Base-by-base conservation (phyloP, 2,888 invertebrate genomes). In the Drosophila borborema region DNA sequence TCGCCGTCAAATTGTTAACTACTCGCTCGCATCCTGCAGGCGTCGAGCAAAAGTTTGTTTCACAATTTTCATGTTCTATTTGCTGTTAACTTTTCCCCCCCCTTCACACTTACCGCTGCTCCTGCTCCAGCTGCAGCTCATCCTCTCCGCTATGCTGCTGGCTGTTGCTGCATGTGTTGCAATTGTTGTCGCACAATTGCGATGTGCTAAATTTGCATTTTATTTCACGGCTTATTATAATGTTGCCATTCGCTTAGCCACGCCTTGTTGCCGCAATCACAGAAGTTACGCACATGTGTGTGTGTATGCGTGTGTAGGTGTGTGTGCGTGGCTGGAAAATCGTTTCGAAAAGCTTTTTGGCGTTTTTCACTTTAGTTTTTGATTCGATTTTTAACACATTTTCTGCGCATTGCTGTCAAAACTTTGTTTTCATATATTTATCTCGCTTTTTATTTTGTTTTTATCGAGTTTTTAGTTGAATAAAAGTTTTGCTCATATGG, bases 121-220 rank as follows among this genome's bases (percentile, higher is more conserved):
- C 43, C 18, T 1, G 41, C 41, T 41, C 43, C 18, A 0, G 10
- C 45, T 45, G 0, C 28, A 28, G 28, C 28, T 28, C 28, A 28
- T 2, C 20, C 5, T 10, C 0, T 38, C 0, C 20, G 49, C 31
- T 28, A 9, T 36, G 16, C 9, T 6, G 53, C 3, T 38, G 38
- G 16, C 16, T 59, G 55, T 34, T 45, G 46, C 36, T 28, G 48
- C 77, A 54, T 63, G 54, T 75, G 65, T 51, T 72, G 72, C 77
- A 75, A 65, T 69, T 81, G 78, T 81, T 80, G 81, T 80, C 81
- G 54, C 72, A 65, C n/a, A 43, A 75, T 68, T 72, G 64, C 54
- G 73, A 64, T 76, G 76, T 72, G 65, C 53, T 54, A 80, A 51
- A 80, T 80, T 80, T 80, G 72, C 80, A 80, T 80, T 73, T 80